Conservation (phyloP, 2,797 vertebrate genomes). For the Cossypha polioptera region DNA sequence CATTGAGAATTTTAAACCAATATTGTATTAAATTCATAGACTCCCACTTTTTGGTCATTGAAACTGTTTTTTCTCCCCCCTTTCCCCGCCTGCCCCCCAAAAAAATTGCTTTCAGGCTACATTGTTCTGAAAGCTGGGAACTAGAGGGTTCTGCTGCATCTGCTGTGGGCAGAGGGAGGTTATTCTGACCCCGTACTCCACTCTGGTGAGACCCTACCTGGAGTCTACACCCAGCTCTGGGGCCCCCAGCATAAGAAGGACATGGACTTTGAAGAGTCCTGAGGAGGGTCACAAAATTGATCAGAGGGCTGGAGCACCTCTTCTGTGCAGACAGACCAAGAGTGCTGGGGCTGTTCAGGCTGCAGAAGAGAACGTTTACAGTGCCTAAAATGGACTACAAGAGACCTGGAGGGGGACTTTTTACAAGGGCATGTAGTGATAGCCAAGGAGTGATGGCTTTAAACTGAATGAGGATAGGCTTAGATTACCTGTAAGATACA, state of each 20-base stretch:
- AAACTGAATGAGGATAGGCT: not conserved
- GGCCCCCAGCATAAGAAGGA: not conserved
- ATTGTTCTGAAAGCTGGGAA: not conserved
- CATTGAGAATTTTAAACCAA: not conserved
- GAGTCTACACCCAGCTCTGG: not conserved
- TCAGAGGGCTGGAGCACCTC: not conserved
- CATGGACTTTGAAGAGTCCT: not conserved
- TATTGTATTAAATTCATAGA: not conserved
- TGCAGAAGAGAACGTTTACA: not conserved
- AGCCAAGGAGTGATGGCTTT: not conserved
- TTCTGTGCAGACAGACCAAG: not conserved
- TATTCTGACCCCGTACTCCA: not conserved
- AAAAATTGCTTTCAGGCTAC: not conserved
- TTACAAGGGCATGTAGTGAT: not conserved
- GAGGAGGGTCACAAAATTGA: not conserved
- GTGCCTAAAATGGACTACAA: not conserved
- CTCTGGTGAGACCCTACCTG: not conserved
- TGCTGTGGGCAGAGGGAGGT: not conserved
- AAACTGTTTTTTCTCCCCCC: not conserved
- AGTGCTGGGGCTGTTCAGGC: not conserved
- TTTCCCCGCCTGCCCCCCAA: no score
- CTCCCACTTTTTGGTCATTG: not conserved
- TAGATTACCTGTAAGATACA: not conserved
- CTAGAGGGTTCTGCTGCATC: not conserved
- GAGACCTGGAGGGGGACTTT: not conserved